Evolutionary conservation across 37 sponge, comb jelly and placozoan species (phyloP).

Genomic region (Petrosia ficiformis): DNA sequence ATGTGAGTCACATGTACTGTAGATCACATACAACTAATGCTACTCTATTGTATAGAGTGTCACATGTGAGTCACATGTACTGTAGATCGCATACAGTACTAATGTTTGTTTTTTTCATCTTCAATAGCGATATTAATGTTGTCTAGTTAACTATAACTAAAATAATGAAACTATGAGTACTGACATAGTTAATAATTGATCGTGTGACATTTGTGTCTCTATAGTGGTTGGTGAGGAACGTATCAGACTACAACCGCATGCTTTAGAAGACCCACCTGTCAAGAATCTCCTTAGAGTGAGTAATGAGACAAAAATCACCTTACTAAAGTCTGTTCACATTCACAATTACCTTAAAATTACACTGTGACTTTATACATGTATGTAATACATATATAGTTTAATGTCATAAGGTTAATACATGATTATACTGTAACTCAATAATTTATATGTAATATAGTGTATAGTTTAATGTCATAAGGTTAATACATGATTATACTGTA

Average conservation of each 20-base stretch:
- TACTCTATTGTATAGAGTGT: too few relatives aligned
- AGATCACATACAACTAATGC: too few relatives aligned
- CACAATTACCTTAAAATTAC: too few relatives aligned
- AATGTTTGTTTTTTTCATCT: background rate
- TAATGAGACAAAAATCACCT: background rate
- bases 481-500: too few relatives aligned
- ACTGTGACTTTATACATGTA: background rate
- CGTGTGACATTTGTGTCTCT: too few relatives aligned
- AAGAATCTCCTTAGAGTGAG: conserved; percentile 67
- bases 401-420: background rate
- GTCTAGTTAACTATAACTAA: too few relatives aligned
- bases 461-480: too few relatives aligned
- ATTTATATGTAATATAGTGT: too few relatives aligned
- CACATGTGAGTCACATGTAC: too few relatives aligned
- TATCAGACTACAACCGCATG: conserved; percentile 57
- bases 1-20: too few relatives aligned
- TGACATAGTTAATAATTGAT: background rate
- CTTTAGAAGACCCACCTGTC: conserved; percentile 73
- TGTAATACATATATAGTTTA: too few relatives aligned
- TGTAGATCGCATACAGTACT: background rate
- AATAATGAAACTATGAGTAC: background rate
- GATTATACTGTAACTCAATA: too few relatives aligned
- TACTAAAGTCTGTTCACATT: background rate
- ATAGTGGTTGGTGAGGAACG: conserved; percentile 82
- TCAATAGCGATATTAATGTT: background rate